Conservation (phyloP, 2,797 vertebrate species). For the Thamnophis elegans region DNA sequence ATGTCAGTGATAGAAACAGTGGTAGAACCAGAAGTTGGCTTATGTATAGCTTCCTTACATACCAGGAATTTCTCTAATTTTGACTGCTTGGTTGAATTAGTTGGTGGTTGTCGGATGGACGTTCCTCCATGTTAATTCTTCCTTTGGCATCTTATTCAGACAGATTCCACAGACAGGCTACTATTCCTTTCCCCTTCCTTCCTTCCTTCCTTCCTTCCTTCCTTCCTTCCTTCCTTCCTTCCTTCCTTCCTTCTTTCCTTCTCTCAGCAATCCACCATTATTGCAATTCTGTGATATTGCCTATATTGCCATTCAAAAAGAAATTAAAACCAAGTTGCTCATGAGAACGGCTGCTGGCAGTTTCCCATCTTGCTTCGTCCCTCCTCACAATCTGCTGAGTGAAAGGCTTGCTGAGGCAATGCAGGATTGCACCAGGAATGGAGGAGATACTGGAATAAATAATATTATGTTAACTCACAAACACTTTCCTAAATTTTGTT, state of each 20-base stretch:
- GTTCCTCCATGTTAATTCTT: neutral
- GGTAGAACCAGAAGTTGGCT: neutral
- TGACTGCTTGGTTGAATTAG: neutral
- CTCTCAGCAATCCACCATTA: neutral
- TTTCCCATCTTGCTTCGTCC: neutral
- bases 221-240: too few relatives aligned
- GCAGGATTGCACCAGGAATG: neutral
- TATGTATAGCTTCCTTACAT: neutral
- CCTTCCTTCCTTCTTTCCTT: neutral
- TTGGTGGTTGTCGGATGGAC: neutral
- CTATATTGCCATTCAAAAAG: neutral
- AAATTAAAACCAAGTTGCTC: neutral
- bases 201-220: neutral
- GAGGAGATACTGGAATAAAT: neutral
- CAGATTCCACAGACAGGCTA: neutral
- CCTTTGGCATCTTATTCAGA: neutral
- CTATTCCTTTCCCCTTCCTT: neutral
- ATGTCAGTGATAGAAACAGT: neutral
- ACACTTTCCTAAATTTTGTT: neutral
- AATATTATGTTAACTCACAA: neutral
- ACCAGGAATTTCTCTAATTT: neutral
- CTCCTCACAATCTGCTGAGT: neutral
- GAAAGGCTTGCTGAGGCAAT: constrained; percentile 17
- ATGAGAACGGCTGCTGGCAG: neutral
- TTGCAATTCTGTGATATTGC: neutral